A percentile compares a stretch with the other conserved stretches of the same genome.
phyloP scores from a whole-genome alignment of 2,113 vertebrate species.

The Aldabrachelys gigantea region DNA sequence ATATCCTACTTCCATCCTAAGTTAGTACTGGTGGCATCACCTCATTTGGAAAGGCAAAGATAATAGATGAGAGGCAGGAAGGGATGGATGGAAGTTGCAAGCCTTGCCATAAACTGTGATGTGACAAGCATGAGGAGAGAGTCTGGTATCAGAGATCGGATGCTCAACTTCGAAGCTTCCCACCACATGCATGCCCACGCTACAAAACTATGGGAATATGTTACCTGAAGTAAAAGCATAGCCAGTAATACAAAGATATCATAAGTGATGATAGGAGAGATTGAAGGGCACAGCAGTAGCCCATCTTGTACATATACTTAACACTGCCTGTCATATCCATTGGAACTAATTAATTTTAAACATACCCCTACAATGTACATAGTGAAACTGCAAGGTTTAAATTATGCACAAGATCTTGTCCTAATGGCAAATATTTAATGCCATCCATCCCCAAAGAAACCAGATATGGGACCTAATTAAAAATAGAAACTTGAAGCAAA shows the following conservation, averaged over 20 bases:
- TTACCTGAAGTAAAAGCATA: slow-evolving; percentile 9
- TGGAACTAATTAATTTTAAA: slow-evolving; percentile 37
- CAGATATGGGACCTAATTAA: slow-evolving; percentile 57
- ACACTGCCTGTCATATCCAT: slow-evolving; percentile 9
- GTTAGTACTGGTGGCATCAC: neutral
- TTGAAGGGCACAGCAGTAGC: slow-evolving; percentile 18
- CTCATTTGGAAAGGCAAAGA: neutral
- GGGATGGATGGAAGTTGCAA: slow-evolving; percentile 2
- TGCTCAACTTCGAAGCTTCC: slow-evolving; percentile 13
- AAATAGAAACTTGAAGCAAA: slow-evolving; percentile 47
- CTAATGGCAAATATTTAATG: slow-evolving; percentile 59
- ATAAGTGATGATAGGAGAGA: neutral
- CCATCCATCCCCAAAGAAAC: slow-evolving; percentile 7
- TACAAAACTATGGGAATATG: neutral
- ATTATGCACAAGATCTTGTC: slow-evolving; percentile 56
- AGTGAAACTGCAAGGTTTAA: neutral
- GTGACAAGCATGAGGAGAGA: slow-evolving; percentile 48
- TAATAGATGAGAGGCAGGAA: slow-evolving; percentile 2
- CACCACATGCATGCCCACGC: slow-evolving; percentile 27
- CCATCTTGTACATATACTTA: slow-evolving; percentile 52
- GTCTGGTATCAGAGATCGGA: slow-evolving; percentile 57
- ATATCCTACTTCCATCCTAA: neutral
- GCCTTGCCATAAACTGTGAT: neutral
- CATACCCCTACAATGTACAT: neutral
- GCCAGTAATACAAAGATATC: slow-evolving; percentile 17